Evolutionary conservation across 2,797 vertebrate genomes (phyloP), one percentile per base, ranked within the genome.

Genomic region (Nyctalus aviator): DNA sequence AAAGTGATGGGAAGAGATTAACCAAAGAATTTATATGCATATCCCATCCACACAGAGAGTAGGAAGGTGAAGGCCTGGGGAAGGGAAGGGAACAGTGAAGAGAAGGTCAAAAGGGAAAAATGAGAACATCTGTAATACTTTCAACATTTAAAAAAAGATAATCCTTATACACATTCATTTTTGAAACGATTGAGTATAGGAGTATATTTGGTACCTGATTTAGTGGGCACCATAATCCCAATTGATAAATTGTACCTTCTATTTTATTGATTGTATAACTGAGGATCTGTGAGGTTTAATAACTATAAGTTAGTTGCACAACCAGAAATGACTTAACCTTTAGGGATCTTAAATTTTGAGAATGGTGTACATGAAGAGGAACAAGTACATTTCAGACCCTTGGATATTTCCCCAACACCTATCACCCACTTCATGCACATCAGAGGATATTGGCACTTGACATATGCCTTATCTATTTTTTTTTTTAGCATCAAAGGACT

Each of bases 401-500:
- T 13, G 10, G 32, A n/a, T 92, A 35, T 82, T 85, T 53, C 50
- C 11, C 15, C 9, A 90, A 48, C 5, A 72, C 32, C 48, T 66
- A 23, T 82, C 25, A 73, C 57, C 46, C 12, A 21, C 46, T 88
- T 7, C 27, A 4, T 77, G 37, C 8, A 20, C n/a, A 83, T 69
- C 53, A 86, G 55, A 62, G n/a, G 27, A 77, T 82, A 48, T 30
- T 68, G 64, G 30, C n/a, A 59, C 41, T 75, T 84, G 14, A 27
- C 88, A 6, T 59, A 35, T 82, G 27, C 27, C 32, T 62, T 75
- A 44, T 13, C 12, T 57, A 48, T 75, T 83, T 59, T 73, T 81
- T 85, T 69, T 94, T 32, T 93, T 27, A 94, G 75, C 50, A 90
- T 53, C 55, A 88, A 85, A 91, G 53, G 7, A 93, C 69, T 78